phyloP scores from a whole-genome alignment of 2,888 invertebrate species.

The Acronicta psi region DNA sequence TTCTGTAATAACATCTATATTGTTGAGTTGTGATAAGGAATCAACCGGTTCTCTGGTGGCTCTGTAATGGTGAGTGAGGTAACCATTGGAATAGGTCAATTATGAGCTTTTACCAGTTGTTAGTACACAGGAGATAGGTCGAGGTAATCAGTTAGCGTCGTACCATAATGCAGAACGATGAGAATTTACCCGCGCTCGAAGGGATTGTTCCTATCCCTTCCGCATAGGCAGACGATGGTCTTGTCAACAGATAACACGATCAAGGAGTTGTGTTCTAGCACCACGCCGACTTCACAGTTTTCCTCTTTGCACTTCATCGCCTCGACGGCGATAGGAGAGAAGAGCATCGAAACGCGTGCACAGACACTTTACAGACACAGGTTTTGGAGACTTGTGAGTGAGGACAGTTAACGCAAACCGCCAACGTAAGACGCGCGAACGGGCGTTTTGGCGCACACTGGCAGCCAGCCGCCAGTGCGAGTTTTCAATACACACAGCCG shows the following conservation, averaged over 20 bases:
- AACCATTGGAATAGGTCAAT: conserved; percentile 42
- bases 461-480: conserved; percentile 78
- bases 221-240: conserved; percentile 88
- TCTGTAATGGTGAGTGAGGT: conserved; percentile 32
- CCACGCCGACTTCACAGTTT: conserved; percentile 88
- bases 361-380: conserved; percentile 75
- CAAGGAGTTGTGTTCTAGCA: conserved; percentile 86
- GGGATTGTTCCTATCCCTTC: conserved; percentile 83
- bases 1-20: conserved; percentile 3
- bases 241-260: conserved; percentile 87
- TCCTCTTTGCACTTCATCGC: conserved; percentile 90
- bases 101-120: conserved; percentile 52
- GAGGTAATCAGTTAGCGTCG: conserved; percentile 64
- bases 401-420: conserved; percentile 68
- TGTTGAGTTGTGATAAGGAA: conserved; percentile 11
- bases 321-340: conserved; percentile 87
- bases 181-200: conserved; percentile 87
- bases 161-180: conserved; percentile 69
- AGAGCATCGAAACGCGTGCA: conserved; percentile 86
- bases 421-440: conserved; percentile 73
- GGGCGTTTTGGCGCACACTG: conserved; percentile 84
- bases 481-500: conserved; percentile 78
- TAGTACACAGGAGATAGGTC: conserved; percentile 59
- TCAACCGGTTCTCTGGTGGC: conserved; percentile 12
- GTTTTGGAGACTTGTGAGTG: conserved; percentile 55